phyloP scores from a whole-genome alignment of 2,113 vertebrate species.

The Gallinago media region DNA sequence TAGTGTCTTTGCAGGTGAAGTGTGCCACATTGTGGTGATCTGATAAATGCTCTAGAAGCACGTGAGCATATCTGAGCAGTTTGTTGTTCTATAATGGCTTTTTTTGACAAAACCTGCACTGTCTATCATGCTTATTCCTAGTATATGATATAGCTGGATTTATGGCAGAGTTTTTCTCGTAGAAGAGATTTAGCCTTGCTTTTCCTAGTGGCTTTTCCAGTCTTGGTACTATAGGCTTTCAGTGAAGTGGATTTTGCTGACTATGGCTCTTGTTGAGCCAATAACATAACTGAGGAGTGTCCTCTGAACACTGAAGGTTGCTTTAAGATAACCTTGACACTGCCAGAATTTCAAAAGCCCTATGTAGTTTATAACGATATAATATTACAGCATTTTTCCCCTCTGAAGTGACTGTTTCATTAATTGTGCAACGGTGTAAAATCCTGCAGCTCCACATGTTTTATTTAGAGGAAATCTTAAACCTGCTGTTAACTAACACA shows the following conservation, averaged over 20 bases:
- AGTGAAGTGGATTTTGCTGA: not conserved
- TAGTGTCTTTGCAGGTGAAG: not conserved
- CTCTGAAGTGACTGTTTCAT: not conserved
- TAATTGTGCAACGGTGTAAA: not conserved
- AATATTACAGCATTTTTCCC: not conserved
- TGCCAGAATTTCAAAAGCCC: not conserved
- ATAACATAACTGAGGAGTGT: not conserved
- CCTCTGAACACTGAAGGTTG: not conserved
- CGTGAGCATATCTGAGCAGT: not conserved
- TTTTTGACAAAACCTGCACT: not conserved
- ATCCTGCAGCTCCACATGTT: not conserved
- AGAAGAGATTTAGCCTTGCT: not conserved
- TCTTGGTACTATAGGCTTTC: not conserved
- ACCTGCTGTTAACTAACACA: not conserved
- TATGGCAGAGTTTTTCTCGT: not conserved
- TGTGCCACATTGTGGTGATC: rapidly evolving
- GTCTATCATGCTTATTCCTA: not conserved
- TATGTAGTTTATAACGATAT: rapidly evolving
- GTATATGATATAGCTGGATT: not conserved
- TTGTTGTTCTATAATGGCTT: not conserved
- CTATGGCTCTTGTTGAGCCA: not conserved
- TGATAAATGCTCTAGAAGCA: not conserved
- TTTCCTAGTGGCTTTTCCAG: not conserved
- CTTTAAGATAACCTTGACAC: not conserved
- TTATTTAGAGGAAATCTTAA: not conserved